phyloP scores from a whole-genome alignment of 2,888 invertebrate species.

The Pinctada fucata region DNA sequence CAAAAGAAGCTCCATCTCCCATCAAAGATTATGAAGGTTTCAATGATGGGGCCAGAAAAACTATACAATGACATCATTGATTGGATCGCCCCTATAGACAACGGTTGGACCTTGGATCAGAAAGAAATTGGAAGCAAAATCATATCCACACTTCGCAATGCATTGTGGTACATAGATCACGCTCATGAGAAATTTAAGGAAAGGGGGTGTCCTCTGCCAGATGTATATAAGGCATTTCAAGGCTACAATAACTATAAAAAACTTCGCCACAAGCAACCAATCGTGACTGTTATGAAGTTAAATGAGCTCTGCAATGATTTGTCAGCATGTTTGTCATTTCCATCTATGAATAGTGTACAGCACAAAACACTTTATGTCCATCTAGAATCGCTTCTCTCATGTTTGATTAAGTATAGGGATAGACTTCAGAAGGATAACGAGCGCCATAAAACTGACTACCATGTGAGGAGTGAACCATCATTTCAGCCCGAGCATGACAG shows the following conservation, averaged over 20 bases:
- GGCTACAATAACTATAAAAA: constrained; percentile 18
- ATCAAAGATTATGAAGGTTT: not conserved
- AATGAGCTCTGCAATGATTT: constrained; percentile 17
- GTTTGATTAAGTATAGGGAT: constrained; percentile 17
- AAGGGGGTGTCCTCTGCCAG: constrained; percentile 19
- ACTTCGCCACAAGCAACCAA: constrained; percentile 1
- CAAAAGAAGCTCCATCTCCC: too few species aligned
- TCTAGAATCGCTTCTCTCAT: constrained; percentile 14
- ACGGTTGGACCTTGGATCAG: not conserved
- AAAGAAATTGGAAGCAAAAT: not conserved
- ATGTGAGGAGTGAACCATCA: not conserved
- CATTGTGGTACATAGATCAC: constrained; percentile 23
- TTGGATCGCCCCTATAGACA: not conserved
- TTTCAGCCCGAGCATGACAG: not conserved
- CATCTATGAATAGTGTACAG: constrained; percentile 7
- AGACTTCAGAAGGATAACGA: not conserved
- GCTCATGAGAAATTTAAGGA: constrained; percentile 19
- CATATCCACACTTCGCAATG: not conserved
- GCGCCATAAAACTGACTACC: constrained; percentile 8
- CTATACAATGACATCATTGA: constrained; percentile 2
- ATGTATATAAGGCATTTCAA: constrained; percentile 3
- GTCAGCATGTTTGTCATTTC: constrained; percentile 13
- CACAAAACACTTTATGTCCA: constrained; percentile 10
- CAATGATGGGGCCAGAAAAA: constrained; percentile 10
- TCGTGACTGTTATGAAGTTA: constrained; percentile 16